Evolutionary conservation across 2,113 vertebrate genomes (phyloP).

Genomic region (Hemichromis elongatus): DNA sequence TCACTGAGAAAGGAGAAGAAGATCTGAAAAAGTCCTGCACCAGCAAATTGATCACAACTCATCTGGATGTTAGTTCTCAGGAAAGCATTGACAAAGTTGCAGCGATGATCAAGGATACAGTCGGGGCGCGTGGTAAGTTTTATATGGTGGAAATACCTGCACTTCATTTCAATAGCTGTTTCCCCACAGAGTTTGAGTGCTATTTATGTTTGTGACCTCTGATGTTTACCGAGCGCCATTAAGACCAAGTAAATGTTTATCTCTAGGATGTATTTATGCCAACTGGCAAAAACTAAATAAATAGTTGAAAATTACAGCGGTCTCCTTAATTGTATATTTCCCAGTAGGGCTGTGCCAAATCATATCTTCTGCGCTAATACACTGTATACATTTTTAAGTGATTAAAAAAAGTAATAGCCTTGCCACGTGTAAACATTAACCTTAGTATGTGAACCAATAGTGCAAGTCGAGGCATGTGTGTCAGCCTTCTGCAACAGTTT

Average conservation of each 20-base stretch:
- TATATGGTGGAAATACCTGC: not conserved
- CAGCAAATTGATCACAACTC: slow-evolving; percentile 47
- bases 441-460: not conserved
- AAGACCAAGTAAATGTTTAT: not conserved
- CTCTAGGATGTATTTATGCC: not conserved
- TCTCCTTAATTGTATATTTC: not conserved
- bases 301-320: not conserved
- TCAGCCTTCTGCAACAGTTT: not conserved
- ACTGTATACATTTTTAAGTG: not conserved
- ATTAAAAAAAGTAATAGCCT: not conserved
- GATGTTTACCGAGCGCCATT: not conserved
- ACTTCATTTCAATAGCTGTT: not conserved
- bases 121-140: slow-evolving; percentile 67
- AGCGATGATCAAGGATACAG: slow-evolving; percentile 65
- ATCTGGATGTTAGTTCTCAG: slow-evolving; percentile 74
- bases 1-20: slow-evolving; percentile 75
- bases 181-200: not conserved
- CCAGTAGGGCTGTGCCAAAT: not conserved
- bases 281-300: not conserved
- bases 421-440: not conserved
- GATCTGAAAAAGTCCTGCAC: slow-evolving; percentile 77
- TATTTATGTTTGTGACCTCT: not conserved
- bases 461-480: not conserved
- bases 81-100: slow-evolving; percentile 71
- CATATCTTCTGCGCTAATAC: not conserved